Percentiles rank a stretch among this genome's conserved stretches.
Conservation (phyloP, 2,797 vertebrate species). For the Enteromius trimaculatus region DNA sequence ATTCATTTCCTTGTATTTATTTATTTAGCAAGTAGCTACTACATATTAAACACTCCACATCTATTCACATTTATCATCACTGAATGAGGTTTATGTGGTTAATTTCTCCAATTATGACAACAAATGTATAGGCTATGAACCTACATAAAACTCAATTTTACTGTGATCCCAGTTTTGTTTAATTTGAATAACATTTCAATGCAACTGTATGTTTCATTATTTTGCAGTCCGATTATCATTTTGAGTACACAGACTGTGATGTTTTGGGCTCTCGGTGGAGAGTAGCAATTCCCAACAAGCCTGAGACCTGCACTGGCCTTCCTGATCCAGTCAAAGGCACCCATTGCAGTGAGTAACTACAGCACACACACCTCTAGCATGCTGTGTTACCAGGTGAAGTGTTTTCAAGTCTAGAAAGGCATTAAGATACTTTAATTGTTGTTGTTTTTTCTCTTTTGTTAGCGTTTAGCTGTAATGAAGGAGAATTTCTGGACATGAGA, state of each 20-base stretch:
- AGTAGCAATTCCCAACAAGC: conserved; percentile 92
- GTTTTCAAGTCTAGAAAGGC: neutral
- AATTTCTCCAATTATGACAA: neutral
- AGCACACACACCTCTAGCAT: neutral
- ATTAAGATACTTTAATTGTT: neutral
- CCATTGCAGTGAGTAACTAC: conserved; percentile 85
- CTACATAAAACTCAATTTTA: neutral
- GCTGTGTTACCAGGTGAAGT: neutral
- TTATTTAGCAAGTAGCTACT: too few relatives aligned
- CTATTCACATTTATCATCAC: neutral
- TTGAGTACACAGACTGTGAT: conserved; percentile 96
- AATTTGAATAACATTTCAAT: neutral
- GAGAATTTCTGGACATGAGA: conserved; percentile 94
- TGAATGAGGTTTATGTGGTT: neutral
- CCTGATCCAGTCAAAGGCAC: conserved; percentile 94
- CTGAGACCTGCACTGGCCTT: conserved; percentile 90
- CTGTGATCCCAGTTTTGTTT: neutral
- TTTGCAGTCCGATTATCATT: conserved; percentile 94
- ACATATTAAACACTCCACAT: neutral
- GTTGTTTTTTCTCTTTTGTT: conserved; percentile 32
- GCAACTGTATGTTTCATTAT: conserved; percentile 54
- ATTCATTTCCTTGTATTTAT: neutral
- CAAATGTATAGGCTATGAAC: neutral
- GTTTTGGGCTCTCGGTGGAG: conserved; percentile 89
- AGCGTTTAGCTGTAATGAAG: conserved; percentile 93